phyloP scores from a whole-genome alignment of 2,797 vertebrate species.

The Darevskia mixta region DNA sequence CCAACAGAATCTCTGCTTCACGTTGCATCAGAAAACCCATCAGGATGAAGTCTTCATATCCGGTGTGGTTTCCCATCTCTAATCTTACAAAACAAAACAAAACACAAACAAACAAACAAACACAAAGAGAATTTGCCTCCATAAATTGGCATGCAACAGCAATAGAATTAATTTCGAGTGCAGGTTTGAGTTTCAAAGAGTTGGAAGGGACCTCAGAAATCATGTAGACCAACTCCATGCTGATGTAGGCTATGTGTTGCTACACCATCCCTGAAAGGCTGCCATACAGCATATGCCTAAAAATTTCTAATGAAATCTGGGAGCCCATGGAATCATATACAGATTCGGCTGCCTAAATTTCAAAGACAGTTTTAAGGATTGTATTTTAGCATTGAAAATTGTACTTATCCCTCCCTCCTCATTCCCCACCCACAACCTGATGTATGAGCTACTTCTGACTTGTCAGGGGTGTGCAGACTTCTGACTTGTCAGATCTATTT shows the following conservation, averaged over 20 bases:
- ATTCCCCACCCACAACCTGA: neutral
- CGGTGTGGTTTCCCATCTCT: slow-evolving; percentile 21
- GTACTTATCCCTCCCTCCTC: neutral
- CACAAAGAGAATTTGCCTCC: neutral
- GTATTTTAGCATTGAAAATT: neutral
- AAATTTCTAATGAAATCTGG: too few relatives aligned
- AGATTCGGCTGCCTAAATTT: neutral
- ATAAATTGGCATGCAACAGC: neutral
- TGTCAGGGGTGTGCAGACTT: too few relatives aligned
- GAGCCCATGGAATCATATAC: neutral
- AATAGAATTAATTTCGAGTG: neutral
- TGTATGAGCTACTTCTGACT: neutral
- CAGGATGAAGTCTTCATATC: slow-evolving; percentile 52
- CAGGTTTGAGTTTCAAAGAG: too few relatives aligned
- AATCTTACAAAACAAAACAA: neutral
- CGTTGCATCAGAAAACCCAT: slow-evolving; percentile 47
- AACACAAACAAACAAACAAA: neutral
- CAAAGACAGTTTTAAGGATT: neutral
- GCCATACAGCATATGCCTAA: too few relatives aligned
- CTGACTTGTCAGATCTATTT: too few relatives aligned
- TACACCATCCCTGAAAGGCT: too few relatives aligned
- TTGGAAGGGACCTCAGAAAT: too few relatives aligned
- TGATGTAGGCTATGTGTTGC: too few relatives aligned
- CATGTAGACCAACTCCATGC: too few relatives aligned
- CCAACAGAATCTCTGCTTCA: slow-evolving; percentile 34